These are phyloP conservation scores for Drosophila anceps DNA, from an alignment of 2,888 invertebrate species.

Conservation along the genomic window DNA sequence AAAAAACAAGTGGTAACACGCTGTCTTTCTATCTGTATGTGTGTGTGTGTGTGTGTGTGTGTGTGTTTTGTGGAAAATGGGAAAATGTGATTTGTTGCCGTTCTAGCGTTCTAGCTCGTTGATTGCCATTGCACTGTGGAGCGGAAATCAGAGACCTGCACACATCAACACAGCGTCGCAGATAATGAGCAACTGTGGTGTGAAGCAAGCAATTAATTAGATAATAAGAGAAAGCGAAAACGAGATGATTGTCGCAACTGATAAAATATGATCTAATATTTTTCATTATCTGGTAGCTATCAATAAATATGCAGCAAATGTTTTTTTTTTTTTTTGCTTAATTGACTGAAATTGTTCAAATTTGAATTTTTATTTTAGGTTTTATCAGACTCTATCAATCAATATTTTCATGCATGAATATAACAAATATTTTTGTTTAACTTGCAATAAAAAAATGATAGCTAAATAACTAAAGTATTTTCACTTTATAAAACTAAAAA, in stretches of 20 bases:
- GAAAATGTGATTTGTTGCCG: conserved; percentile 67
- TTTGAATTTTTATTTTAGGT: neutral
- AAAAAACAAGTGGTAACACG: conserved; percentile 12
- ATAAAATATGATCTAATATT: neutral
- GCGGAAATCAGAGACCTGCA: conserved; percentile 27
- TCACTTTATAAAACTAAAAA: too few species aligned
- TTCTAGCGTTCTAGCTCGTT: conserved; percentile 28
- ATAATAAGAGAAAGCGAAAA: conserved; percentile 30
- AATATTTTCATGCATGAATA: neutral
- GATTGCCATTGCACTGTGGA: conserved; percentile 28
- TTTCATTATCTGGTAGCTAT: neutral
- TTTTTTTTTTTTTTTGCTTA: too few species aligned
- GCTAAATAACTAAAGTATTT: too few species aligned
- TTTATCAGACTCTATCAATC: neutral
- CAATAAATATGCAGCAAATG: too few species aligned
- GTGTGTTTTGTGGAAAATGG: conserved; percentile 43
- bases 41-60: conserved; percentile 13
- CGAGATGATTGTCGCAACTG: neutral
- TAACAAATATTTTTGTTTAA: too few species aligned
- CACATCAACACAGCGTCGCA: neutral
- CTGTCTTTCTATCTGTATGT: neutral
- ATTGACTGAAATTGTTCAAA: too few species aligned
- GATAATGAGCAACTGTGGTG: conserved; percentile 16
- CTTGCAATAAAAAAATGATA: too few species aligned
- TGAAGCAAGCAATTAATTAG: conserved; percentile 57